Conservation (phyloP, 1,140 invertebrate genomes). For the Elymnias hypermnestra region DNA sequence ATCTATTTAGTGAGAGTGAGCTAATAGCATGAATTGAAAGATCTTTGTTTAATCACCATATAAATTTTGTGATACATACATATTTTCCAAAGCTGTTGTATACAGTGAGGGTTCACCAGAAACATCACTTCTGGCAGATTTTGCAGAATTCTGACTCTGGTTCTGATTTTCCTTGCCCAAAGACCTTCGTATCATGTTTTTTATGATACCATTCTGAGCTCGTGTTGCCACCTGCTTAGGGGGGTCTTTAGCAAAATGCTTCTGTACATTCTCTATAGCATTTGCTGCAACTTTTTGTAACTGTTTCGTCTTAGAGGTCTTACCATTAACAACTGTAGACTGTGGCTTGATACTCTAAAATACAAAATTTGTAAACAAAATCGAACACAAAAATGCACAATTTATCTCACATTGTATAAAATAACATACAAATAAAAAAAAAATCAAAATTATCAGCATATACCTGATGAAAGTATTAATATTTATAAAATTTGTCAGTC, state of each 20-base stretch:
- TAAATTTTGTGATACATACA: conserved; percentile 61
- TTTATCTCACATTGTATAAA: too few species aligned
- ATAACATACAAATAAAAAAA: too few species aligned
- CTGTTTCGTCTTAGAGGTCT: conserved; percentile 52
- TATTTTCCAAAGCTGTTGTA: conserved; percentile 84
- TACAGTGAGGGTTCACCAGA: conserved; percentile 81
- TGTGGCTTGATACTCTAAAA: conserved; percentile 62
- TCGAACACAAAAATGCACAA: too few species aligned
- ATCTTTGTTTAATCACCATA: too few species aligned
- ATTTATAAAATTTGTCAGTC: too few species aligned
- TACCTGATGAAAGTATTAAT: too few species aligned
- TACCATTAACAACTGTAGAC: conserved; percentile 45
- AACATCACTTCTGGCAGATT: conserved; percentile 77
- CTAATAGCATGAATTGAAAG: too few species aligned
- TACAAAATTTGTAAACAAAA: too few species aligned
- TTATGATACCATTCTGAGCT: conserved; percentile 71
- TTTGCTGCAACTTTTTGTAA: conserved; percentile 56
- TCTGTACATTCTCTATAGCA: conserved; percentile 63
- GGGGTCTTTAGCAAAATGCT: conserved; percentile 71
- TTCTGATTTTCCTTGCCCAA: conserved; percentile 61
- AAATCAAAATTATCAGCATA: too few species aligned
- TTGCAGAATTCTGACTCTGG: conserved; percentile 50
- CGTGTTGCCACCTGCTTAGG: conserved; percentile 49
- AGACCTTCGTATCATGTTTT: conserved; percentile 68
- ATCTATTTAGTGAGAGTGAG: too few species aligned